Conservation (phyloP, 2,888 invertebrate genomes). For the Spilosoma lubricipeda region DNA sequence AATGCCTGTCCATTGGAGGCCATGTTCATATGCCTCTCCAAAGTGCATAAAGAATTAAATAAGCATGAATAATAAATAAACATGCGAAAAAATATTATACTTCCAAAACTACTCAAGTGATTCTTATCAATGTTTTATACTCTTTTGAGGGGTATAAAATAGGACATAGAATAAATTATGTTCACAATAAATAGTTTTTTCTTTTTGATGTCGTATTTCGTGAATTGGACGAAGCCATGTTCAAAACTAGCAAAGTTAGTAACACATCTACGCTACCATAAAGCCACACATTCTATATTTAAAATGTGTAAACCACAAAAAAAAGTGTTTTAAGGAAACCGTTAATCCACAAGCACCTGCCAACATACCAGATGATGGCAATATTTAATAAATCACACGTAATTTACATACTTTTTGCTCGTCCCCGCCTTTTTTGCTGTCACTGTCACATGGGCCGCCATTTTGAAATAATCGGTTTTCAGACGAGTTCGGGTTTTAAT, state of each 20-base stretch:
- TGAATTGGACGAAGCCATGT: neutral
- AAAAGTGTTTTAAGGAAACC: neutral
- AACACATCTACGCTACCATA: neutral
- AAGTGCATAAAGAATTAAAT: no score
- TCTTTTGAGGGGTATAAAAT: neutral
- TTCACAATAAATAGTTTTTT: neutral
- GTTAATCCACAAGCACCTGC: conserved; percentile 16
- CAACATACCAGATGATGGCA: conserved; percentile 11
- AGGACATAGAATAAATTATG: neutral
- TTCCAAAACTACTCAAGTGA: neutral
- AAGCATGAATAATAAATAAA: no score
- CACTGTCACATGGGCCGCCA: conserved; percentile 51
- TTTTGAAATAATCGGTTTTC: conserved; percentile 32
- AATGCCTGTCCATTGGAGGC: no score
- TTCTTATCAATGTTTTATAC: neutral
- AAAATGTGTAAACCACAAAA: neutral
- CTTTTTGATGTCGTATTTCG: neutral
- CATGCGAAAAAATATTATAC: neutral
- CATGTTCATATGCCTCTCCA: no score
- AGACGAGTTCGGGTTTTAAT: conserved; percentile 32
- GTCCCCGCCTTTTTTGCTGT: conserved; percentile 43
- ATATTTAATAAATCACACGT: conserved; percentile 41
- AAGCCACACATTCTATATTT: neutral
- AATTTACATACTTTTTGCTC: conserved; percentile 38
- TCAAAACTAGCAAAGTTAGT: neutral